Evolutionary conservation across 1,140 invertebrate genomes (phyloP), one percentile per base, ranked within the genome.

Genomic region (Lordiphosa clarofinis): DNA sequence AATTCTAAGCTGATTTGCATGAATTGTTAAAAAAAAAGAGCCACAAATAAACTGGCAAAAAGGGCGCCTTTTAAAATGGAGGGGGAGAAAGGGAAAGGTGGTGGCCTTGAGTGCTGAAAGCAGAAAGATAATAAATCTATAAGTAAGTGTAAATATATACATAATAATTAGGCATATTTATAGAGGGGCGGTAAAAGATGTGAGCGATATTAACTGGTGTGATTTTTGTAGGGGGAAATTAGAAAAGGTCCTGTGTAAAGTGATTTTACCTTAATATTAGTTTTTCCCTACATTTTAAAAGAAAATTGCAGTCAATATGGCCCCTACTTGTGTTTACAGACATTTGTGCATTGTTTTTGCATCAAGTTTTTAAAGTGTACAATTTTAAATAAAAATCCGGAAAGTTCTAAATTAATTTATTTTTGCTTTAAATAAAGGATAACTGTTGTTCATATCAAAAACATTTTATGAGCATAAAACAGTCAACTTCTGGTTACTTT

Each of bases 1-100:
- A 74, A 74, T 81, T 81, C 58, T 55, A 47, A 63, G 44, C 11
- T 2, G 36, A 68, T 81, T 81, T 74, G 66, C 61, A 67, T 81
- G 28, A 71, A 57, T 62, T 37, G 44, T 19, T 13, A 11, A 56
- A 54, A 50, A 33, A 40, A 9, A 15, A 49, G 33, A 9, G 19
- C 12, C 43, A 46, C 28, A 39, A 44, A 56, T n/a, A 62, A 40
- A 19, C 46, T 52, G 19, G 37, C 49, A 28, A 58, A 66, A 39
- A 48, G 64, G 68, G 39, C 55, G 58, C 15, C 19, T 40, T 47
- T 63, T 43, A 35, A 54, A 62, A 54, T 68, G 21, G 42, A 36
- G 21, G 43, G 19, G 37, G 31, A 35, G 38, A 38, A 33, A 44
- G 37, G 15, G 7, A 40, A 50, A 42, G 9, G 19, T 8, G 19